Evolutionary conservation across 2,888 invertebrate genomes (phyloP), one percentile per base, ranked within the genome.

Genomic region (Cephus pygmeus): DNA sequence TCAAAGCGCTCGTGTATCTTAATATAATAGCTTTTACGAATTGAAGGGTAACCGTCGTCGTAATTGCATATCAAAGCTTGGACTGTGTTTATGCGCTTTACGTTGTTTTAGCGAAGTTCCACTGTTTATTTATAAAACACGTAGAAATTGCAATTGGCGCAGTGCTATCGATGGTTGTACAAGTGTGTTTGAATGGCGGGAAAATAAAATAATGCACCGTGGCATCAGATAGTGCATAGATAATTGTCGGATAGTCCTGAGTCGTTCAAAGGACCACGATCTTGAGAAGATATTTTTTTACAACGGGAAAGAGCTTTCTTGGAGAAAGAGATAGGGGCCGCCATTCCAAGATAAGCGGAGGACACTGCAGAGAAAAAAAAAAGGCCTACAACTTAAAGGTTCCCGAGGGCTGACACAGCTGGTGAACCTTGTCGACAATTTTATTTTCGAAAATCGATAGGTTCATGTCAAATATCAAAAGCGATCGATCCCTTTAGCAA

Each of bases 1-100:
- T 82, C 81, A 81, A 83, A 82, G 80, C 81, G 78, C 79, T 77
- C 73, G 73, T 78, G 73, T 77, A 71, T 85, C 83, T 81, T 81
- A 77, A 83, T 83, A 80, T 81, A 84, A 86, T 82, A 81, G 83
- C 83, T 80, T 79, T 81, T 76, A 75, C 78, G 80, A 83, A 86
- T 85, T 80, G 79, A 81, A 56, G 81, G 78, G 79, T 76, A 80
- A 83, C 81, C 81, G 81, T 80, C 81, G 77, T 79, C 81, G 79
- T 85, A 85, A 86, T 85, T 83, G 83, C 79, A 23, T 73, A 74
- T 80, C 75, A 80, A 78, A 77, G 80, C 71, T 34, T 31, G 77
- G 76, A 71, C 74, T 3, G 71, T 30, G 71, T 11, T 31, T 34
- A 34, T 31, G 71, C 31, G 1, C 33, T 33, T 34, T 31, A 31